phyloP scores from a whole-genome alignment of 2,797 vertebrate genomes.

The Pangasius krempfi region DNA sequence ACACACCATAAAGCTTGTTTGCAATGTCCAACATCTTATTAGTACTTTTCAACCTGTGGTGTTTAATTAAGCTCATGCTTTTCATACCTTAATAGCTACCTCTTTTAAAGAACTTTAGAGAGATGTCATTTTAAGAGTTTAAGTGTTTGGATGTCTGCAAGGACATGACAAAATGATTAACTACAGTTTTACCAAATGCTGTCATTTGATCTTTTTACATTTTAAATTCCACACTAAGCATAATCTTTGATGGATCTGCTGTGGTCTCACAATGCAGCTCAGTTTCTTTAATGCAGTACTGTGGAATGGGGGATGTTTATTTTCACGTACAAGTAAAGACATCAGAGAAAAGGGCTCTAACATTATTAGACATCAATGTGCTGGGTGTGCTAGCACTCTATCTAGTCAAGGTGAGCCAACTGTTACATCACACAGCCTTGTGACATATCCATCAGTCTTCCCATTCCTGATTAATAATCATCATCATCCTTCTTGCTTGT shows the following conservation, averaged over 20 bases:
- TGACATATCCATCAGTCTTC: neutral
- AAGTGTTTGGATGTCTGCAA: neutral
- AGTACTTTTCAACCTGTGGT: neutral
- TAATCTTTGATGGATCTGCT: neutral
- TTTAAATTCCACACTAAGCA: neutral
- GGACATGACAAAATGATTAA: neutral
- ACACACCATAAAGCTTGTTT: conserved; percentile 1
- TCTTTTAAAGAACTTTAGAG: conserved; percentile 5
- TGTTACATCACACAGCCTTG: neutral
- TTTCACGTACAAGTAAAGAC: neutral
- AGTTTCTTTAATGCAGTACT: neutral
- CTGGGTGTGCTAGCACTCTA: neutral
- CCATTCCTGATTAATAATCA: neutral
- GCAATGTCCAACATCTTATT: conserved; percentile 1
- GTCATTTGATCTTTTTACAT: neutral
- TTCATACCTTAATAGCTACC: neutral
- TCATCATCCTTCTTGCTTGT: neutral
- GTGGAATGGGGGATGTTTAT: neutral
- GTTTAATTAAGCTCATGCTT: conserved; percentile 1
- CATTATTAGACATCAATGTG: neutral
- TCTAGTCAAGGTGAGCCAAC: neutral
- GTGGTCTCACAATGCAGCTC: neutral
- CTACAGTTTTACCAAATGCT: neutral
- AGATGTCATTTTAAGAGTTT: neutral
- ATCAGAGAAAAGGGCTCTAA: neutral